Conservation (phyloP, 2,113 vertebrate genomes). For the Hypomesus transpacificus region DNA sequence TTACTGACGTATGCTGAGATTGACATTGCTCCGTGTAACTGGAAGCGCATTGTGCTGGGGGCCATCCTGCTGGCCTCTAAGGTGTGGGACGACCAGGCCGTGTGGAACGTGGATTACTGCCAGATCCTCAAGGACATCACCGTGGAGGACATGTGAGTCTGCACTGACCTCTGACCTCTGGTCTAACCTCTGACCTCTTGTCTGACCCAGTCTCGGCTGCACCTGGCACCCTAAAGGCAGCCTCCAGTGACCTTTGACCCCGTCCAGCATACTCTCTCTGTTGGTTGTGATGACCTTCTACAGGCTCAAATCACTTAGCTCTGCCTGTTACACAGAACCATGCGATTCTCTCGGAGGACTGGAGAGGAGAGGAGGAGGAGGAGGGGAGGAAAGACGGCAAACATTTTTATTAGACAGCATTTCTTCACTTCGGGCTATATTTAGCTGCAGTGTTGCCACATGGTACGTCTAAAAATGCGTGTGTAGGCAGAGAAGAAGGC, state of each 20-base stretch:
- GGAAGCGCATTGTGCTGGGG: slow-evolving; percentile 93
- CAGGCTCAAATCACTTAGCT: slow-evolving; percentile 11
- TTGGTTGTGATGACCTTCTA: neutral
- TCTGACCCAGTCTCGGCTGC: neutral
- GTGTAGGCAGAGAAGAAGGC: neutral
- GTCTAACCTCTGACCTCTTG: neutral
- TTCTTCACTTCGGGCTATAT: slow-evolving; percentile 53
- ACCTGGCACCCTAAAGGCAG: neutral
- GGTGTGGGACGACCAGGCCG: slow-evolving; percentile 97
- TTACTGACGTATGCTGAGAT: slow-evolving; percentile 95
- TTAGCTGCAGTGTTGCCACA: slow-evolving; percentile 57
- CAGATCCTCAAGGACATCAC: slow-evolving; percentile 98
- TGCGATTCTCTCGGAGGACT: slow-evolving; percentile 13
- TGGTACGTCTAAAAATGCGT: slow-evolving; percentile 23
- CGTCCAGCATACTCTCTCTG: neutral
- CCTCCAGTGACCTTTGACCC: no score
- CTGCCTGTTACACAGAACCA: slow-evolving; percentile 3
- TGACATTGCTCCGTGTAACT: slow-evolving; percentile 92
- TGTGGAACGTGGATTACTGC: slow-evolving; percentile 99
- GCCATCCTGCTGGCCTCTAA: slow-evolving; percentile 95
- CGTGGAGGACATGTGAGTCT: slow-evolving; percentile 96
- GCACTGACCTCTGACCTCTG: neutral
- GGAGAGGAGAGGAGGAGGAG: slow-evolving; percentile 13
- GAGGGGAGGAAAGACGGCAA: slow-evolving; percentile 28
- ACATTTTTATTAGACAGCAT: slow-evolving; percentile 33